Base-by-base conservation (phyloP, 2,113 vertebrate genomes). In the Bathybates hornii region DNA sequence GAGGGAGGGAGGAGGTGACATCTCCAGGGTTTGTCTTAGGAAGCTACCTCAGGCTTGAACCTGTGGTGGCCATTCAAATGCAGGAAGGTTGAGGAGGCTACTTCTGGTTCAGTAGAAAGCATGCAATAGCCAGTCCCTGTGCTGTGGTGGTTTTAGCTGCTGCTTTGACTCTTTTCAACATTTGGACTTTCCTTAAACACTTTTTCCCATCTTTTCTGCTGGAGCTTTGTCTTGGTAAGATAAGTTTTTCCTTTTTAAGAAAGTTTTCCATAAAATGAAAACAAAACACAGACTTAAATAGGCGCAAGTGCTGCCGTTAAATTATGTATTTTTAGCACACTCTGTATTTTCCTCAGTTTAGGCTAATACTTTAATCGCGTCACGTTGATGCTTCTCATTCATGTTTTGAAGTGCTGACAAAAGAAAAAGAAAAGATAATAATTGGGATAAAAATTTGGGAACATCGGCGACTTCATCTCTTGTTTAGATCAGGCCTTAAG, bases 1-100 rank as follows among this genome's bases (percentile, higher is more conserved):
- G 86, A 79, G 68, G 41, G 76, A 52, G 84, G 86, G 94, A 93
- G 92, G 94, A 93, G 95, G 95, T 94, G 95, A 95, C 95, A 95
- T 95, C 95, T 96, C 92, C 86, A 89, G 92, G 91, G 92, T 89
- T 91, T 89, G 89, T 95, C 91, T 95, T 85, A 87, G 93, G 95
- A 96, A 94, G 95, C 92, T 90, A 94, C 95, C 96, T 94, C 93
- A 92, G 94, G 94, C 93, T 94, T 93, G 93, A 94, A 96, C 94
- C 95, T 94, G 91, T 90, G 93, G 92, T 93, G 82, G 90, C 84
- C 91, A 86, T 90, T 95, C 91, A 93, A 88, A 95, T 91, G 85
- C 93, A 94, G 83, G 76, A 87, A 91, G 86, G 84, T 92, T 85
- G 88, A 93, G 84, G 87, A 91, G 83, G 80, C 93, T 92, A 89